Percentiles rank a stretch among this genome's conserved stretches.
phyloP scores from a whole-genome alignment of 1,140 invertebrate genomes.

The Oscheius sp. region DNA sequence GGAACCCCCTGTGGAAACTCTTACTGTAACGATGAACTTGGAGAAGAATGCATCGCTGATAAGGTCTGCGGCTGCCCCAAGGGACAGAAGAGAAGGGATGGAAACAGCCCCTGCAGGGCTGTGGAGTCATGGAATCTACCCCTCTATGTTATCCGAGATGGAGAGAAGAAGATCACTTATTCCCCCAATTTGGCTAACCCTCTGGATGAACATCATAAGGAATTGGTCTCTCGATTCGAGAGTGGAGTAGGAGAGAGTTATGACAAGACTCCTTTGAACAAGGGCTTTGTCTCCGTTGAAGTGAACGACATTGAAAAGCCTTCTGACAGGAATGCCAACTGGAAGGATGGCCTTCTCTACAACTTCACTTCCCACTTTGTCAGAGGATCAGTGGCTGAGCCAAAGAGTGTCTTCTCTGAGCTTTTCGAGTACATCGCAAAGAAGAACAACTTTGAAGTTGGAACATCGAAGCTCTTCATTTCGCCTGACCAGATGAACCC shows the following conservation, averaged over 20 bases:
- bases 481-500: constrained; percentile 43
- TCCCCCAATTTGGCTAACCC: constrained; percentile 33
- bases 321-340: constrained; percentile 21
- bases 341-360: constrained; percentile 41
- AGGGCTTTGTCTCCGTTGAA: constrained; percentile 34
- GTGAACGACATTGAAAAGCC: constrained; percentile 44
- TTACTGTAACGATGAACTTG: constrained; percentile 43
- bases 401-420: constrained; percentile 34
- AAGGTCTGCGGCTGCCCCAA: constrained; percentile 44
- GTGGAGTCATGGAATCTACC: constrained; percentile 41
- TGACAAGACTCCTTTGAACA: constrained; percentile 35
- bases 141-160: constrained; percentile 39
- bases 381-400: constrained; percentile 35
- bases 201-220: constrained; percentile 18
- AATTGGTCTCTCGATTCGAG: constrained; percentile 30
- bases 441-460: constrained; percentile 40
- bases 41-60: constrained; percentile 45
- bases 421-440: constrained; percentile 35
- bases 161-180: constrained; percentile 31
- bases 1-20: constrained; percentile 36
- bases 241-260: constrained; percentile 40
- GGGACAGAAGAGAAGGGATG: constrained; percentile 34
- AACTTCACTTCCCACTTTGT: constrained; percentile 46
- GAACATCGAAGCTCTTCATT: constrained; percentile 45
- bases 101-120: constrained; percentile 9